phyloP scores from a whole-genome alignment of 2,888 invertebrate genomes.

The Dicyrtoma fusca region DNA sequence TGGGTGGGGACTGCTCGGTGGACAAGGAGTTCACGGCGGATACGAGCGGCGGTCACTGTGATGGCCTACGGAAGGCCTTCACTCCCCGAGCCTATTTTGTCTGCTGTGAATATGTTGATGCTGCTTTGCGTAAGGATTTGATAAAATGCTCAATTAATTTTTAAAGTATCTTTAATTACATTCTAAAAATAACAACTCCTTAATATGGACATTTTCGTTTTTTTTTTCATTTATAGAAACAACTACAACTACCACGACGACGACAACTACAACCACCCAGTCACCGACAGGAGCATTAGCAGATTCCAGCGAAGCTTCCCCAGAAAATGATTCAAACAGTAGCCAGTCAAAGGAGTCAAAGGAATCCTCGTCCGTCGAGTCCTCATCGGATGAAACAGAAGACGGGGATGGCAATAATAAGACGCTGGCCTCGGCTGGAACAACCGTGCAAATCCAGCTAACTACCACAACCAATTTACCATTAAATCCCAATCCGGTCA shows the following conservation, averaged over 20 bases:
- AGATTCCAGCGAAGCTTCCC: constrained; percentile 52
- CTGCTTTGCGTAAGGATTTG: constrained; percentile 18
- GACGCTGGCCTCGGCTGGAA: not conserved
- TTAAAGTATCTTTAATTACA: not conserved
- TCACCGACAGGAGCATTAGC: constrained; percentile 37
- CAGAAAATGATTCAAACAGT: constrained; percentile 53
- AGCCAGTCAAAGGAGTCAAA: constrained; percentile 25
- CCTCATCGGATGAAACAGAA: constrained; percentile 9
- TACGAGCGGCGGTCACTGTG: constrained; percentile 59
- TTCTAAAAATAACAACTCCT: not conserved
- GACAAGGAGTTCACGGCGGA: constrained; percentile 60
- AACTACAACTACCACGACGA: constrained; percentile 42
- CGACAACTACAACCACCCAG: constrained; percentile 41
- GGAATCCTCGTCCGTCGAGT: constrained; percentile 32
- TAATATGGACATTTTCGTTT: not conserved
- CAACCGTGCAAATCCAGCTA: not conserved
- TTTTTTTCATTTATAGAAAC: constrained; percentile 29
- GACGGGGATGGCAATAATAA: constrained; percentile 8
- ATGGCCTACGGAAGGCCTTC: constrained; percentile 60
- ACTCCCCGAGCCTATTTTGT: constrained; percentile 59
- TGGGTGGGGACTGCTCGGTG: constrained; percentile 60
- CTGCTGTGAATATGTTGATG: constrained; percentile 58
- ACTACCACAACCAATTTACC: not conserved
- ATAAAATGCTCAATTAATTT: not conserved
- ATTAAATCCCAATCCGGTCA: not conserved